A percentile compares a stretch with the other conserved stretches of the same genome.
phyloP scores from a whole-genome alignment of 1,140 invertebrate species.

The Aphidius ervi region DNA sequence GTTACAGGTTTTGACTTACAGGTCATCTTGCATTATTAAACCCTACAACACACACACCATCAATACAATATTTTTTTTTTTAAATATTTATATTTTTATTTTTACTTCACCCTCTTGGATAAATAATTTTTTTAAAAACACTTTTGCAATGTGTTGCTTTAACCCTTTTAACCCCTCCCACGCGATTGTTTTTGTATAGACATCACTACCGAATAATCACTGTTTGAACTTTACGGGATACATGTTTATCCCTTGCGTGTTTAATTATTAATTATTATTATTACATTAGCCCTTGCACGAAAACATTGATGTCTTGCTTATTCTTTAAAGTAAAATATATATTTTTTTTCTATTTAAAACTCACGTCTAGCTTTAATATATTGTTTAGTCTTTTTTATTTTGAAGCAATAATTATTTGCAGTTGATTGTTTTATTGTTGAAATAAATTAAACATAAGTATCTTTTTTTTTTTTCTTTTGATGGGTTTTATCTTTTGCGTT shows the following conservation, averaged over 20 bases:
- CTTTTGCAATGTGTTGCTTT: constrained; percentile 4
- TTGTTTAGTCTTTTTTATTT: too few species aligned
- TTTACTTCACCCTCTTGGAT: not conserved
- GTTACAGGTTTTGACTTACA: constrained; percentile 17
- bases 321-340: too few species aligned
- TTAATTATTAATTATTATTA: constrained; percentile 12
- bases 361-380: too few species aligned
- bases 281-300: not conserved
- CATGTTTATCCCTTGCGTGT: constrained; percentile 25
- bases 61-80: constrained; percentile 2
- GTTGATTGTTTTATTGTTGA: too few species aligned
- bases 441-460: too few species aligned
- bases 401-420: too few species aligned
- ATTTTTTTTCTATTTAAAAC: too few species aligned
- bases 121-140: not conserved
- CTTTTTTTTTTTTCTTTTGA: constrained; percentile 7
- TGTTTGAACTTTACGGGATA: constrained; percentile 24
- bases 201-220: constrained; percentile 28
- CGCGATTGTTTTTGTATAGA: not conserved
- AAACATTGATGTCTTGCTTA: constrained; percentile 7
- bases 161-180: constrained; percentile 8
- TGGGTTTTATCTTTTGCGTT: not conserved
- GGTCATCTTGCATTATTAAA: constrained; percentile 28
- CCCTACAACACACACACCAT: constrained; percentile 1
- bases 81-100: not conserved